These are phyloP conservation scores for Proteles cristata DNA, from an alignment of 2,113 vertebrate genomes.

Conservation along the genomic window DNA sequence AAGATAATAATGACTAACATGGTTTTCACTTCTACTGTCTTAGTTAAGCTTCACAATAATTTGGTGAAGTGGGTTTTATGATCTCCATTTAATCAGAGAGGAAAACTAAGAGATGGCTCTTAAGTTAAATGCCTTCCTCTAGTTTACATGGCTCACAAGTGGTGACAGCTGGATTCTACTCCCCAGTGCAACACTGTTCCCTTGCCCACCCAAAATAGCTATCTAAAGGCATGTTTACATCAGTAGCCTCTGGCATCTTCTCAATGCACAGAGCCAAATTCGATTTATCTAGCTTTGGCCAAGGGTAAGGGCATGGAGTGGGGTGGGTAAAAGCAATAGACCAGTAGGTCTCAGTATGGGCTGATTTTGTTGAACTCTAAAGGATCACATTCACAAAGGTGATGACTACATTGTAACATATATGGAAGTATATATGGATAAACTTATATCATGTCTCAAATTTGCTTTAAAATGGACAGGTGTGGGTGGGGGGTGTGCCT, in stretches of 20 bases:
- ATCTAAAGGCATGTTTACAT: not conserved
- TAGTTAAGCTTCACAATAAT: not conserved
- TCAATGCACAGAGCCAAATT: not conserved
- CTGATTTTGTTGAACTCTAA: not conserved
- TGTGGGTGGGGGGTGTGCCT: too few relatives aligned
- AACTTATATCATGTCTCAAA: not conserved
- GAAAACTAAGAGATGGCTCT: not conserved
- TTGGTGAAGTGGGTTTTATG: not conserved
- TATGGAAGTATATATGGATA: not conserved
- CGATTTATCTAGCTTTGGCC: not conserved
- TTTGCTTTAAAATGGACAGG: not conserved
- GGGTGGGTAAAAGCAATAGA: not conserved
- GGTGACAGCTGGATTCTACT: not conserved
- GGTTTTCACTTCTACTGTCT: not conserved
- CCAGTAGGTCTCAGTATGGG: not conserved
- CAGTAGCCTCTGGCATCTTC: not conserved
- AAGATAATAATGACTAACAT: not conserved
- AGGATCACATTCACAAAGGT: not conserved
- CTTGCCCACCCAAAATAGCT: not conserved
- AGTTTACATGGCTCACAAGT: not conserved
- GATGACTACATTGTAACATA: not conserved
- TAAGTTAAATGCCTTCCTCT: not conserved
- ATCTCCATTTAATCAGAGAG: conserved; percentile 13
- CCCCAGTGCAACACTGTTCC: not conserved
- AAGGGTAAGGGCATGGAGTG: not conserved